Conservation (phyloP, 2,888 invertebrate species). For the Pemphredon lugubris region DNA sequence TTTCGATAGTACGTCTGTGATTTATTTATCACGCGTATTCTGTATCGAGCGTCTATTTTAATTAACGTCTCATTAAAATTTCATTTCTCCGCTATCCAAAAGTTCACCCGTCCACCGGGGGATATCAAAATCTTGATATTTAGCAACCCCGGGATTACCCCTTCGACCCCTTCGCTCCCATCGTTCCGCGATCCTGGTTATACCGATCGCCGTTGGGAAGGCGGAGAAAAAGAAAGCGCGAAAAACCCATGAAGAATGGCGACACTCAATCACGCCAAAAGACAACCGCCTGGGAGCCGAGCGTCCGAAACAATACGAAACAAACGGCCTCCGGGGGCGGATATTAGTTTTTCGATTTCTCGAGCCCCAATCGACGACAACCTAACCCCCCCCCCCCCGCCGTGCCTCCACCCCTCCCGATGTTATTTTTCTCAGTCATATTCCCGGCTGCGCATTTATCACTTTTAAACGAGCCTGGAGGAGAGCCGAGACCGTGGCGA, state of each 20-base stretch:
- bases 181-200: slow-evolving; percentile 50
- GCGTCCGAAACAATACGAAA: slow-evolving; percentile 80
- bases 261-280: slow-evolving; percentile 80
- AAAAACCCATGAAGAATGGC: slow-evolving; percentile 77
- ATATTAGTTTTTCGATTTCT: slow-evolving; percentile 81
- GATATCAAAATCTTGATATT: no score
- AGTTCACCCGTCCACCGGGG: no score
- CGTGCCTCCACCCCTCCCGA: slow-evolving; percentile 51
- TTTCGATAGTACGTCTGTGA: no score
- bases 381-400: slow-evolving; percentile 25
- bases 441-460: slow-evolving; percentile 79
- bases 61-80: no score
- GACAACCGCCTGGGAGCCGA: slow-evolving; percentile 74
- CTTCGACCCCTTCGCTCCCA: no score
- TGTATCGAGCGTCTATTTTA: no score
- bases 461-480: slow-evolving; percentile 76
- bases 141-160: no score
- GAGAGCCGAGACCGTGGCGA: slow-evolving; percentile 28
- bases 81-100: no score
- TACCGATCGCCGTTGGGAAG: slow-evolving; percentile 47
- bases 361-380: slow-evolving; percentile 67
- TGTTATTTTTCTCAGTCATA: slow-evolving; percentile 80
- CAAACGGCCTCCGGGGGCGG: slow-evolving; percentile 80
- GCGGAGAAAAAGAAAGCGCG: slow-evolving; percentile 39
- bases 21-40: no score